Conservation (phyloP, 2,888 invertebrate species). For the Nemotelus nigrinus region DNA sequence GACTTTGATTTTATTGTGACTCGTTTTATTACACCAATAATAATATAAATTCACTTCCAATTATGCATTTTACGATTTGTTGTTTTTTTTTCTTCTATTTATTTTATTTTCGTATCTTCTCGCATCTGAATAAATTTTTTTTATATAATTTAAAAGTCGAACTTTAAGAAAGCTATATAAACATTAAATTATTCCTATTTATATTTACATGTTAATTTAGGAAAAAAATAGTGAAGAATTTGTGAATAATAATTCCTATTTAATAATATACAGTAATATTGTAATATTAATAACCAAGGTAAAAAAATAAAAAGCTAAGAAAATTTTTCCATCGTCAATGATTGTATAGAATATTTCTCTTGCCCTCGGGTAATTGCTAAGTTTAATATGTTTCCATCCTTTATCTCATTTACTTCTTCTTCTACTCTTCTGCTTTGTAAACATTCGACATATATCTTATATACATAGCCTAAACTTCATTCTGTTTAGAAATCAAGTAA, state of each 20-base stretch:
- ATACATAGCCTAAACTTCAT: constrained; percentile 40
- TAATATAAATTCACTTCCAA: constrained; percentile 10
- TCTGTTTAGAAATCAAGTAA: constrained; percentile 31
- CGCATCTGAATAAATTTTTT: constrained; percentile 21
- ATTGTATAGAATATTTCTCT: constrained; percentile 10
- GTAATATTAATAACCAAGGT: constrained; percentile 21
- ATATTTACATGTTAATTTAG: constrained; percentile 36
- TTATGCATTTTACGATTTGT: background rate
- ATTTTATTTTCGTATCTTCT: constrained; percentile 25
- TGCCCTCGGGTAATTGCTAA: background rate
- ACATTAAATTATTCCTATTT: constrained; percentile 39
- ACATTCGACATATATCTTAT: constrained; percentile 11
- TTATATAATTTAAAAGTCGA: constrained; percentile 16
- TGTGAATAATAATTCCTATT: background rate
- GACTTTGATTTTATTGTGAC: too few species aligned
- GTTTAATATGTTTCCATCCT: background rate
- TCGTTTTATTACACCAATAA: background rate
- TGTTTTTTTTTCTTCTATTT: constrained; percentile 21
- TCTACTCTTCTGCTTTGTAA: constrained; percentile 24
- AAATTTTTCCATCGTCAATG: constrained; percentile 21
- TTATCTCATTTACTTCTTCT: constrained; percentile 5
- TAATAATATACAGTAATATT: too few species aligned
- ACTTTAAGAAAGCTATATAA: constrained; percentile 15
- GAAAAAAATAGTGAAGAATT: constrained; percentile 26
- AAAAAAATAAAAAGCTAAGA: constrained; percentile 6